A percentile compares a stretch with the other conserved stretches of the same genome.
Conservation (phyloP, 2,113 vertebrate species). For the Mesitornis unicolor region DNA sequence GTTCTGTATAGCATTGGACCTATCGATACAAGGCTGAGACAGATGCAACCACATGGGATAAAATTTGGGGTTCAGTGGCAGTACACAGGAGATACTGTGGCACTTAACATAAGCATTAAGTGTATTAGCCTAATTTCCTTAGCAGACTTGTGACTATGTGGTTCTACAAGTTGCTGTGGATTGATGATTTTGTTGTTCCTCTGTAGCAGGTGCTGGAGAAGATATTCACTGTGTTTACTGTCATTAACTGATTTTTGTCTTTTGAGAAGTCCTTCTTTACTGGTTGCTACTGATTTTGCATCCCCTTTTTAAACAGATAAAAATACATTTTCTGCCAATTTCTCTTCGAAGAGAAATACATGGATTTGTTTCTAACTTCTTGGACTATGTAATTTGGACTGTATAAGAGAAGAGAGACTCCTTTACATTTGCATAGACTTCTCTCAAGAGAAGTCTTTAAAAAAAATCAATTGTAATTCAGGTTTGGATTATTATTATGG, state of each 20-base stretch:
- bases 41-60: background rate
- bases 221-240: background rate
- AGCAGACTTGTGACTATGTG: background rate
- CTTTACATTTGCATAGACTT: too few relatives aligned
- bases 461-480: background rate
- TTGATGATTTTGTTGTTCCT: background rate
- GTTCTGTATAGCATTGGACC: background rate
- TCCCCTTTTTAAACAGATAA: background rate
- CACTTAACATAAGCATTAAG: background rate
- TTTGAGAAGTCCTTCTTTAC: background rate
- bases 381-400: background rate
- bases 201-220: background rate
- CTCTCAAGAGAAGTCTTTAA: background rate
- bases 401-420: background rate
- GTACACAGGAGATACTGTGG: background rate
- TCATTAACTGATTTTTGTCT: background rate
- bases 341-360: background rate
- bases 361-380: background rate
- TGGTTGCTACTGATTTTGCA: background rate
- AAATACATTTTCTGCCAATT: background rate
- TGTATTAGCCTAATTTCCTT: background rate
- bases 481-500: background rate
- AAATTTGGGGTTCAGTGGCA: background rate
- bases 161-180: background rate
- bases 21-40: background rate